Base-by-base conservation (phyloP, 30 jellyfish, hydroid and myxozoan genomes). In the Mastigias papua region DNA sequence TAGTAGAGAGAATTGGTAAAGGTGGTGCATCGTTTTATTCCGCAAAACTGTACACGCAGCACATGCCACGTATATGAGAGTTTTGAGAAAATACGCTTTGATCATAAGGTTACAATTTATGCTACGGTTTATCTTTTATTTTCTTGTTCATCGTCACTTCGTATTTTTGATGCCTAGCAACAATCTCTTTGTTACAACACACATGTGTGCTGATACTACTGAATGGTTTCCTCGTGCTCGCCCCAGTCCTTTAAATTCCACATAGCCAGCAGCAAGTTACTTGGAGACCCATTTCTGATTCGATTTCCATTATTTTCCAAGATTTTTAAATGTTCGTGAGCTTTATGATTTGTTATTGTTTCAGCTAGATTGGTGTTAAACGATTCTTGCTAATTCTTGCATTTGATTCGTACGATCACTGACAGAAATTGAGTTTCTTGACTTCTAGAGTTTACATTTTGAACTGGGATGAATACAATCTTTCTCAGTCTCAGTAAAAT, bases 61-160 rank as follows among this genome's bases (percentile, higher is more conserved):
- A 80, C 2, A 23, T 49, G 91, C 91, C 91, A 81, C 91, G 91
- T 81, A 66, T 70, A 57, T 63, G 73, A 8, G 35, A 21, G 46
- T 22, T 23, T 20, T 34, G 91, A 81, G 91, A 81, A 81, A 63
- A 34, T 67, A 49, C 28, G 22, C 31, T 81, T 67, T 48, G 65
- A 65, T 81, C 91, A 28, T 2, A 37, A 0, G 7, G 23, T 49
- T 27, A 15, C 33, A 0, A n/a, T n/a, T 26, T 19, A 33, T 8
- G 0, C 35, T 17, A 15, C 8, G 29, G 13, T 7, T 42, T 17
- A 25, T 32, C 20, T 21, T 16, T 29, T 22, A 66, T 66, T 34
- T 81, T 81, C 91, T 81, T 84, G 68, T 77, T 19, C 76, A 22
- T 23, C 64, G n/a, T 16, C 37, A 0, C 16, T 42, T 67, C 60